phyloP scores from a whole-genome alignment of 2,888 invertebrate genomes.

The Aleiodes leptofemur region DNA sequence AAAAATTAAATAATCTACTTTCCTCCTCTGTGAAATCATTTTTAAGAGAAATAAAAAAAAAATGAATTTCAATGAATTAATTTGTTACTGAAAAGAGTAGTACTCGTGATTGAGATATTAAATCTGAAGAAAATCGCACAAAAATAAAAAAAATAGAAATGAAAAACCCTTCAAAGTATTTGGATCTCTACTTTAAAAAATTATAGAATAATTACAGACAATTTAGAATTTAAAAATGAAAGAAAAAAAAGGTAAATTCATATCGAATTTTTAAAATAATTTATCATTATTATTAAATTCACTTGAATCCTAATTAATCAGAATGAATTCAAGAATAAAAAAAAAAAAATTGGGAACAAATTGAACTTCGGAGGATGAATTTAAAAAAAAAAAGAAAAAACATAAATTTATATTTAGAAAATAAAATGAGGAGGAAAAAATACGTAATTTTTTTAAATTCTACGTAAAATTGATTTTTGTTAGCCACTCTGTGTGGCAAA shows the following conservation, averaged over 20 bases:
- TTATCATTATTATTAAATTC: constrained; percentile 16
- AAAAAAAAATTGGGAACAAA: constrained; percentile 16
- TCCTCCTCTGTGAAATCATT: constrained; percentile 19
- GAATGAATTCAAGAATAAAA: constrained; percentile 8
- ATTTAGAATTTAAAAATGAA: constrained; percentile 3
- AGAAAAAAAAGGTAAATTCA: not conserved
- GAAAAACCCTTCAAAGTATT: too few species aligned
- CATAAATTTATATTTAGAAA: constrained; percentile 10
- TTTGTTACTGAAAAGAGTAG: not conserved
- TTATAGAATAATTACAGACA: not conserved
- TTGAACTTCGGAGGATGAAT: not conserved
- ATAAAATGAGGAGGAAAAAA: constrained; percentile 13
- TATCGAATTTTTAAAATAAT: constrained; percentile 22
- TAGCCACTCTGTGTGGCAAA: constrained; percentile 10
- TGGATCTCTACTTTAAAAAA: constrained; percentile 5
- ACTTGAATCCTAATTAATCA: constrained; percentile 7
- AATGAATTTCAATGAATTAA: not conserved
- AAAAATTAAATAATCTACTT: constrained; percentile 6
- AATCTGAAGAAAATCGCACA: constrained; percentile 24
- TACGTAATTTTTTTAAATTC: constrained; percentile 25
- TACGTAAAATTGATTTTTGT: not conserved
- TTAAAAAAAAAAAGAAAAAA: not conserved
- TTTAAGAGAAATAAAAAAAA: not conserved
- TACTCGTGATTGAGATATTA: not conserved
- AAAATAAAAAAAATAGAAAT: not conserved